Percentiles rank a stretch among this genome's conserved stretches.
Evolutionary conservation across 2,888 invertebrate genomes (phyloP).

Genomic region (Tenodera sinensis): DNA sequence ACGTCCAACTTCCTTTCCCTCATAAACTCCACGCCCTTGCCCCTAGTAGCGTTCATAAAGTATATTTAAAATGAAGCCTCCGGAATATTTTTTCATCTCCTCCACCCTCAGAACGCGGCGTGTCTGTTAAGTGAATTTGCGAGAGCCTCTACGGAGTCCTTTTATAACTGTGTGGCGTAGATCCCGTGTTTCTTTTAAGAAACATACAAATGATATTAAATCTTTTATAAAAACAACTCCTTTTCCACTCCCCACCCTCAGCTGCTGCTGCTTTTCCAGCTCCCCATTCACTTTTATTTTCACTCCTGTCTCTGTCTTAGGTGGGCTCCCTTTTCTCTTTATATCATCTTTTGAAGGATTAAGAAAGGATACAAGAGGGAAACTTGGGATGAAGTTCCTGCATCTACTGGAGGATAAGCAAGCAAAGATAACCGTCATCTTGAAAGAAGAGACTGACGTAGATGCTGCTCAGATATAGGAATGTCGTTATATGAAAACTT

Average conservation of each 20-base stretch:
- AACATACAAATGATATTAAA: slow-evolving; percentile 31
- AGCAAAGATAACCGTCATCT: not conserved
- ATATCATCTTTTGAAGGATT: not conserved
- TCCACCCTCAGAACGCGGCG: not conserved
- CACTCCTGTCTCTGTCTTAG: not conserved
- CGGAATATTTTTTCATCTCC: not conserved
- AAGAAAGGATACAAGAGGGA: not conserved
- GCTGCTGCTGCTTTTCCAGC: not conserved
- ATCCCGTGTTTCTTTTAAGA: slow-evolving; percentile 21
- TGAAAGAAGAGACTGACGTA: not conserved
- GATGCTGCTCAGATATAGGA: not conserved
- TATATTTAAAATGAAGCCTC: not conserved
- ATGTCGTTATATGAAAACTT: not conserved
- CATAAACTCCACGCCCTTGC: not conserved
- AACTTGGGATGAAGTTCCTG: not conserved
- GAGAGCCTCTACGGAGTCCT: slow-evolving; percentile 18
- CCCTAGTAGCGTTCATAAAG: not conserved
- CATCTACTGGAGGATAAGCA: not conserved
- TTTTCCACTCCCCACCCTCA: not conserved
- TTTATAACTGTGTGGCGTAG: slow-evolving; percentile 15
- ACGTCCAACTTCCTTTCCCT: not conserved
- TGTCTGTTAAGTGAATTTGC: slow-evolving; percentile 26
- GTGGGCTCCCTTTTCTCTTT: not conserved
- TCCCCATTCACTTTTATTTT: not conserved
- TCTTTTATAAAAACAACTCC: slow-evolving; percentile 28